Base-by-base conservation (phyloP, 2,113 vertebrate species). In the Phoenicopterus ruber region DNA sequence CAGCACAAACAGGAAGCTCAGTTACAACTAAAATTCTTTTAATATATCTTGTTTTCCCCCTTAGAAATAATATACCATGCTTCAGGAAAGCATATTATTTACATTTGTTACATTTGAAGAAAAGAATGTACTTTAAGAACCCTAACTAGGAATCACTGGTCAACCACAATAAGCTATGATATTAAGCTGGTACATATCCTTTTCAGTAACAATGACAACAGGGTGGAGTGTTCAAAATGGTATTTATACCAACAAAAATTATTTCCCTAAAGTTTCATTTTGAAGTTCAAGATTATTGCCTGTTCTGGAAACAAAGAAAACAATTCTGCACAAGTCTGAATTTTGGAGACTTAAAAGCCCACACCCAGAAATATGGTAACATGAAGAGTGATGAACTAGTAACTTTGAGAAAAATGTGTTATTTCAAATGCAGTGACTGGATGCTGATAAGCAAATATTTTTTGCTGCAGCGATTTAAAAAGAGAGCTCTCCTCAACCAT, bases 191-290 rank as follows among this genome's bases (percentile, higher is more conserved):
- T 80, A 87, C 36, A 84, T 49, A 80, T 13, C 65, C 61, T 79
- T 96, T 92, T 36, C 86, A 86, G 81, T 32, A 96, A 93, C 90
- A 95, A 86, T 65, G 86, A 63, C 80, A 96, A 47, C 32, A 86
- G 69, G 72, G 80, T 79, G 88, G 72, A 84, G 77, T 32, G 36
- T 69, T 96, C 83, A 94, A 58, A 97, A 91, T 40, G 18, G 61
- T 90, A 96, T 78, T 97, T 94, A 92, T 62, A 85, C 36, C 36
- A 67, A 52, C 14, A 85, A 72, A 88, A 96, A 55, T 10, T 8
- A 55, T 82, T 93, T 95, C 3, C 86, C 88, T 73, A 29, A 79
- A 92, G 82, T 94, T 91, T 21, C 80, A 92, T 95, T 96, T 79
- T 79, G 76, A 96, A 87, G n/a, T 73, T 77, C 77, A 81, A 82